Evolutionary conservation across 2,888 invertebrate species (phyloP).

Genomic region (Metacarcinus magister): DNA sequence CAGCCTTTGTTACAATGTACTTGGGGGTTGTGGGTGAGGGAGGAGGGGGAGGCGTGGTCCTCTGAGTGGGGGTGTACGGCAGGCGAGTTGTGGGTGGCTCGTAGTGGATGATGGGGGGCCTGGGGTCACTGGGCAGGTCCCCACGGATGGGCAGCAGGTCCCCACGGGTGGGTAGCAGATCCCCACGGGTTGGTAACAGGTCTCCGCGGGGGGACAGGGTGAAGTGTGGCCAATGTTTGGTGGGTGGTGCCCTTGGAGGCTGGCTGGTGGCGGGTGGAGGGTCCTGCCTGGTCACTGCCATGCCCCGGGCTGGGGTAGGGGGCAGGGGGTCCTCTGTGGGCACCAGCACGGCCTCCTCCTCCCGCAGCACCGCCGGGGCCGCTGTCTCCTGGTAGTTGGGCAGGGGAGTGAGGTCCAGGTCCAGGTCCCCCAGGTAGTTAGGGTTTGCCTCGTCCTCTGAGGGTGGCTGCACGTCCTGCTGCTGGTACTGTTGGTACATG

Average conservation of each 20-base stretch:
- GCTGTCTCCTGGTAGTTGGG: slow-evolving; percentile 60
- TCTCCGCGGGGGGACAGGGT: background rate
- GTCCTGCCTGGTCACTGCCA: slow-evolving; percentile 63
- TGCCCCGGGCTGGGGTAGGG: slow-evolving; percentile 71
- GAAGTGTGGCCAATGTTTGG: background rate
- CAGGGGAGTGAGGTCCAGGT: slow-evolving; percentile 43
- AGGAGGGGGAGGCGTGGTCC: background rate
- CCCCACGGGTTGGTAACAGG: background rate
- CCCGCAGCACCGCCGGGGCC: slow-evolving; percentile 63
- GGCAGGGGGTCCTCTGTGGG: slow-evolving; percentile 73
- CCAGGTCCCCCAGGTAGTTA: background rate
- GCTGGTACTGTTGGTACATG: slow-evolving; percentile 82
- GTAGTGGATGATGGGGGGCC: background rate
- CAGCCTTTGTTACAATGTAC: background rate
- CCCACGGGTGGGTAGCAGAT: background rate
- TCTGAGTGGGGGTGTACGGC: background rate
- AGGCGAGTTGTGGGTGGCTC: background rate
- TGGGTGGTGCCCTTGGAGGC: background rate
- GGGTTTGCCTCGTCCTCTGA: slow-evolving; percentile 16
- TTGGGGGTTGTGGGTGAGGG: background rate
- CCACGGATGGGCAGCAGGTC: background rate
- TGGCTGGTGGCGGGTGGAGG: background rate
- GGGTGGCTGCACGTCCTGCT: slow-evolving; percentile 59
- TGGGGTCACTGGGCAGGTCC: background rate
- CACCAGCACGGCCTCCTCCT: slow-evolving; percentile 68